Percentiles rank a stretch among this genome's conserved stretches.
These are phyloP conservation scores for Drosophila baimaii DNA, from an alignment of 1,140 invertebrate genomes.

Conservation along the genomic window DNA sequence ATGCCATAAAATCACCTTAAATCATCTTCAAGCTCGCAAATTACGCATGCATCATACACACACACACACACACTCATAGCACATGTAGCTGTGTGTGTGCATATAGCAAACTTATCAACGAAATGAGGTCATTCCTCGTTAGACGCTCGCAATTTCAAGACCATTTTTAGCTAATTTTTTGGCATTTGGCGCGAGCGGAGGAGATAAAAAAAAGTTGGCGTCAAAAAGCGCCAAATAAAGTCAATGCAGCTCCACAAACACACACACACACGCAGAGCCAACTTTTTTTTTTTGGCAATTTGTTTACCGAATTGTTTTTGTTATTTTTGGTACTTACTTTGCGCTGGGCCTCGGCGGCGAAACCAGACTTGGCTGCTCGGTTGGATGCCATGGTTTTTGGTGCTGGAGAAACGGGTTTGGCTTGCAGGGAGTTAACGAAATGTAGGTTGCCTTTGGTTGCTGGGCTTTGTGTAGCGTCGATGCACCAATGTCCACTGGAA, in stretches of 20 bases:
- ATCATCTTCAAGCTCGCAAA: conserved; percentile 44
- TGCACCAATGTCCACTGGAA: conserved; percentile 42
- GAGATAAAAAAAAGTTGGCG: conserved; percentile 32
- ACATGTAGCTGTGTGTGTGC: conserved; percentile 19
- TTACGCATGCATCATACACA: conserved; percentile 58
- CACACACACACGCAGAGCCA: conserved; percentile 6
- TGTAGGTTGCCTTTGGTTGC: conserved; percentile 53
- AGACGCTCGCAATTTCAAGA: conserved; percentile 53
- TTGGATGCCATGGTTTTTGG: conserved; percentile 90
- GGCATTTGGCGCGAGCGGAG: conserved; percentile 55
- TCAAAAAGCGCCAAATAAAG: conserved; percentile 69
- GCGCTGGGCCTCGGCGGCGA: conserved; percentile 95
- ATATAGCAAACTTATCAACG: conserved; percentile 47
- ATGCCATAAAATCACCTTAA: conserved; percentile 40
- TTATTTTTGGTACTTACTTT: conserved; percentile 88
- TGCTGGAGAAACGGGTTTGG: conserved; percentile 74
- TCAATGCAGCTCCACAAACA: conserved; percentile 61
- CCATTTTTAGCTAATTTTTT: conserved; percentile 67
- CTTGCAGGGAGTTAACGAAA: conserved; percentile 70
- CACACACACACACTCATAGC: too few species aligned
- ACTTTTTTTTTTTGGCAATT: conserved; percentile 62
- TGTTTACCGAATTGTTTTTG: conserved; percentile 53
- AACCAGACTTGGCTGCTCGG: conserved; percentile 96
- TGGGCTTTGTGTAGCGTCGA: conserved; percentile 12
- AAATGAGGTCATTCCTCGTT: conserved; percentile 77